Evolutionary conservation across 2,888 invertebrate genomes (phyloP).

Genomic region (Embidobia sp.): DNA sequence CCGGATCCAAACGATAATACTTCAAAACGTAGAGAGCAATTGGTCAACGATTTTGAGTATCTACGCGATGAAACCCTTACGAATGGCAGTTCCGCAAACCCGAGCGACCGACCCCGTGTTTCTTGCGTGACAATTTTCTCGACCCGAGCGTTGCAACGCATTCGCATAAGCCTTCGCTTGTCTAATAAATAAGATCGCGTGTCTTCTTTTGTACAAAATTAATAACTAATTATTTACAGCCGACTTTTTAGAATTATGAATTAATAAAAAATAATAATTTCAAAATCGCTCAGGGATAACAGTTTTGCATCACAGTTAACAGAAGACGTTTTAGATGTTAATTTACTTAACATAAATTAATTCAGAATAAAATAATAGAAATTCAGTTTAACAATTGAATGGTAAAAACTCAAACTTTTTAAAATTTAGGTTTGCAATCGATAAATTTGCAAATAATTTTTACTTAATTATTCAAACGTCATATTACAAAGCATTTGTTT

Average conservation of each 20-base stretch:
- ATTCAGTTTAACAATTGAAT: too few species aligned
- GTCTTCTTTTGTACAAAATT: constrained; percentile 42
- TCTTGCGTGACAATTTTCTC: constrained; percentile 3
- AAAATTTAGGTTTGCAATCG: too few species aligned
- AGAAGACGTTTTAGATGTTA: too few species aligned
- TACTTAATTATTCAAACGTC: too few species aligned
- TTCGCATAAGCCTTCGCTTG: not conserved
- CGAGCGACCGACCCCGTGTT: constrained; percentile 29
- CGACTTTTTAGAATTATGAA: constrained; percentile 24
- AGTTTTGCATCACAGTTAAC: too few species aligned
- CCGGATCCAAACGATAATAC: constrained; percentile 51
- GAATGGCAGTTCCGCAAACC: constrained; percentile 5
- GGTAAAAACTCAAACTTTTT: too few species aligned
- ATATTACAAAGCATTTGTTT: too few species aligned
- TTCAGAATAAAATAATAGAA: too few species aligned
- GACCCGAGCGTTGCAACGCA: constrained; percentile 13
- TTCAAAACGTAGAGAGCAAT: constrained; percentile 65
- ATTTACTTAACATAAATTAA: too few species aligned
- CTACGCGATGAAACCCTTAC: constrained; percentile 50
- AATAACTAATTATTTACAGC: constrained; percentile 57
- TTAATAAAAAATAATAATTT: too few species aligned
- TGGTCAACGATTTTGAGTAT: constrained; percentile 51
- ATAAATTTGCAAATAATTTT: too few species aligned
- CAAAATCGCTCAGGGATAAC: too few species aligned
- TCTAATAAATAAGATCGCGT: constrained; percentile 55